phyloP scores from a whole-genome alignment of 2,113 vertebrate genomes.

The Synodontis membranacea region DNA sequence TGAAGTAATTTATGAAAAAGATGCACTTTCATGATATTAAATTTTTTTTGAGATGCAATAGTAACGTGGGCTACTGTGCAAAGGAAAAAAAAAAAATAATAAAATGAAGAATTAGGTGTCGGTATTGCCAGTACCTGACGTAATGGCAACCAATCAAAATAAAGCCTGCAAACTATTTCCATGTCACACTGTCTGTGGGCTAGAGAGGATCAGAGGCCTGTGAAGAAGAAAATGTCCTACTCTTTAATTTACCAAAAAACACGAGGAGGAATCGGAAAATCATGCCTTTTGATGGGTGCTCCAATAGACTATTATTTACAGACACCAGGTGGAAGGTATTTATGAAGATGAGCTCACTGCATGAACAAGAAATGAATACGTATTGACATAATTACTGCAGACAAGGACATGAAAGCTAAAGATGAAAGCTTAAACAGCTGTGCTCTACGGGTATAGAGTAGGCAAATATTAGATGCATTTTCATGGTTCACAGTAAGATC shows the following conservation, averaged over 20 bases:
- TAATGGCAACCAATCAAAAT: conserved; percentile 74
- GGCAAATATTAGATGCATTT: background rate
- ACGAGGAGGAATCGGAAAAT: conserved; percentile 47
- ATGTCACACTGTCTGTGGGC: conserved; percentile 52
- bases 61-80: background rate
- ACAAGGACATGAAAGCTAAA: background rate
- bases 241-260: conserved; percentile 50
- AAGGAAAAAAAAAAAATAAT: no score
- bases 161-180: conserved; percentile 69
- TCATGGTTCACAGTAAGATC: background rate
- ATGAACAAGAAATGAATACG: conserved; percentile 16
- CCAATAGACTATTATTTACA: conserved; percentile 40
- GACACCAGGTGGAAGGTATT: conserved; percentile 8
- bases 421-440: background rate
- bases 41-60: no score
- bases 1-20: no score
- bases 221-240: conserved; percentile 53
- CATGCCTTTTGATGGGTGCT: conserved; percentile 51
- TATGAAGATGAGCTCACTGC: conserved; percentile 45
- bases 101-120: conserved; percentile 52
- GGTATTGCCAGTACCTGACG: conserved; percentile 69
- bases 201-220: conserved; percentile 46
- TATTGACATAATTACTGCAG: conserved; percentile 42
- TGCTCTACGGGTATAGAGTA: background rate
- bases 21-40: no score